These are phyloP conservation scores for Standfussiana lucernea DNA, from an alignment of 2,888 invertebrate species.

Conservation along the genomic window DNA sequence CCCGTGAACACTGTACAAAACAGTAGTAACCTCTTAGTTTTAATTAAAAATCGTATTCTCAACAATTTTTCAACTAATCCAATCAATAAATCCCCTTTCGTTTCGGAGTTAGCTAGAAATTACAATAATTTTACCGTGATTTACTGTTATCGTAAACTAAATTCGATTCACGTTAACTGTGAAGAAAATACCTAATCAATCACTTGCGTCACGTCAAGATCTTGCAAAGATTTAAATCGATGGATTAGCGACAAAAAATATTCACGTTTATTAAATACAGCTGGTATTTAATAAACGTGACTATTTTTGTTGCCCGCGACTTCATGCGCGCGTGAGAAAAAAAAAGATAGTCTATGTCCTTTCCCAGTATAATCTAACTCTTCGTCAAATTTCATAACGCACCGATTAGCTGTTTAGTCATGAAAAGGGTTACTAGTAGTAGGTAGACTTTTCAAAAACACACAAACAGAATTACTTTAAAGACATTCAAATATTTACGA, in stretches of 20 bases:
- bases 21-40: background rate
- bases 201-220: background rate
- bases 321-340: background rate
- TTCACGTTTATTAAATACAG: background rate
- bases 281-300: no score
- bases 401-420: no score
- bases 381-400: no score
- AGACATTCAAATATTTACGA: no score
- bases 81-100: conserved; percentile 6
- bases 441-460: no score
- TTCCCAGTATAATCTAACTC: background rate
- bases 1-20: no score
- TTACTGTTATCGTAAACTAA: conserved; percentile 31
- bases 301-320: background rate
- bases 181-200: conserved; percentile 42
- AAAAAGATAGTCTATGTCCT: background rate
- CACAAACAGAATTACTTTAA: no score
- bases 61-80: background rate
- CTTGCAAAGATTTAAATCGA: background rate
- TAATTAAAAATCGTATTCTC: background rate
- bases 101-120: conserved; percentile 23
- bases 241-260: background rate
- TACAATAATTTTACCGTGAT: conserved; percentile 25
- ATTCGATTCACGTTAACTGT: conserved; percentile 52
- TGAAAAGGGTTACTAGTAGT: no score